Evolutionary conservation across 2,113 vertebrate genomes (phyloP), one percentile per base, ranked within the genome.

Genomic region (Xiphorhynchus elegans): DNA sequence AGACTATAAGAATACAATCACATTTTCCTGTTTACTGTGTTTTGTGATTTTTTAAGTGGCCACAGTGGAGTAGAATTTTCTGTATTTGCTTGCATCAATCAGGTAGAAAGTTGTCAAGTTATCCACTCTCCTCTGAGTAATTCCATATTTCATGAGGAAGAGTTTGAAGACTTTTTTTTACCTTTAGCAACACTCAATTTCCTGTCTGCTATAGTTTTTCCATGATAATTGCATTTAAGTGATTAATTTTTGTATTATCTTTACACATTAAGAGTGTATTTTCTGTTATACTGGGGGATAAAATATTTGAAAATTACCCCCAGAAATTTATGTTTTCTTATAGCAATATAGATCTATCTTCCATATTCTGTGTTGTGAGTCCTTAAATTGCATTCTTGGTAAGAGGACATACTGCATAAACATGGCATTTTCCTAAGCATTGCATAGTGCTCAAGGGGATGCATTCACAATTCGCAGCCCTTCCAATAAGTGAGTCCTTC

Each of bases 61-160:
- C 40, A 55, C 70, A 39, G 23, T 39, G 40, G 67, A 47, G 39
- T 80, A 66, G 40, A 82, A 89, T 87, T 87, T 91, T 75, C 37
- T 79, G 17, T 87, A 49, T 87, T 87, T 94, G 31, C 19, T 83
- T 84, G 29, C 20, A 90, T 92, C 33, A 42, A 10, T 90, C 67
- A 60, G 53, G 26, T 66, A 11, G 62, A 17, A 82, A 66, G 53
- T 62, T 87, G 50, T 66, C 46, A 58, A 60, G 62, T 84, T 72
- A 79, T 17, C 44, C 29, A 11, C 40, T 73, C 35, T 89, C 10
- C 66, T 53, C 31, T 42, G 62, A 75, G 44, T 76, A 28, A 49
- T 89, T 40, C 39, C 11, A 72, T 55, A 24, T 75, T 81, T 66
- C 5, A 7, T 8, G 7, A 62, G 23, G 29, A 82, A 60, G 39